Base-by-base conservation (phyloP, 2,888 invertebrate genomes). In the Liodrosophila aerea region DNA sequence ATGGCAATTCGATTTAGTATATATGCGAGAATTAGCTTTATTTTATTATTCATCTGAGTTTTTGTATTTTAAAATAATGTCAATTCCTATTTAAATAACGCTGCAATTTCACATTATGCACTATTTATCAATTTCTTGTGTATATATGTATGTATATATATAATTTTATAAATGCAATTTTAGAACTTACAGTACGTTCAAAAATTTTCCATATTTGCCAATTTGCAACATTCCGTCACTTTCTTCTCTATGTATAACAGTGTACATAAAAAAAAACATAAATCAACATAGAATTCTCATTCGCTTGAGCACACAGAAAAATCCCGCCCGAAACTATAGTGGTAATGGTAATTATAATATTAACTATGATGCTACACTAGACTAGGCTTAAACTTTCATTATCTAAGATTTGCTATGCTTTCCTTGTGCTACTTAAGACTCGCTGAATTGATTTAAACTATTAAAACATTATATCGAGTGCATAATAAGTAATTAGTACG, bases 171-270 rank as follows among this genome's bases (percentile, higher is more conserved):
- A 85, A 86, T 84, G 84, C 84, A 78, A 84, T 80, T 76, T 83
- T 82, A 86, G 82, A 83, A 85, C 76, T 78, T 86, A 76, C 73
- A 86, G 86, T 86, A 64, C 65, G 76, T 83, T 84, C 82, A 76
- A 85, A 81, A 83, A 73, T 75, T 68, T 76, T 54, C 16, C 53
- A 22, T 18, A 39, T n/a, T 65, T 76, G 73, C 59, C 67, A 15
- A 50, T 54, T 56, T 64, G 37, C 22, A 4, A 45, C 39, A n/a
- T 41, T 22, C 37, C 31, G 18, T 18, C 39, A 3, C 13, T 8
- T 12, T 16, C 8, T 46, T 57, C 36, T 37, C 31, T 44, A 52
- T 74, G 56, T 72, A 60, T 74, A 84, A 77, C 75, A 71, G 60
- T n/a, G 22, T 74, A 82, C 69, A 81, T 69, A 82, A 46, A 85